Evolutionary conservation across 2,888 invertebrate species (phyloP).

Genomic region (Luperina nickerlii): DNA sequence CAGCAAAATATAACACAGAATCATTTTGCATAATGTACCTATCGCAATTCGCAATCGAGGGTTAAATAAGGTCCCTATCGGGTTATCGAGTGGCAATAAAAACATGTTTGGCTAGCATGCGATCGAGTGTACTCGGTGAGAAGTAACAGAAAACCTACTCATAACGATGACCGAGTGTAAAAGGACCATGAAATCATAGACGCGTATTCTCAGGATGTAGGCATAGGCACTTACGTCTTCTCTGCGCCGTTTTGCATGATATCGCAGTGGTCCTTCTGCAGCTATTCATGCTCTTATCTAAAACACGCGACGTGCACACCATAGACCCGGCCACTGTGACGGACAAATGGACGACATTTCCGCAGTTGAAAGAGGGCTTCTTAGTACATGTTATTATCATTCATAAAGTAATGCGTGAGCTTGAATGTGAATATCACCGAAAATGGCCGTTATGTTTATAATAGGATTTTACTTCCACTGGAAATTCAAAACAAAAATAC

Average conservation of each 20-base stretch:
- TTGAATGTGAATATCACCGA: neutral
- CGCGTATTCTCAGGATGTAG: neutral
- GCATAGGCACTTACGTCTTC: neutral
- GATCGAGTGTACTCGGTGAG: slow-evolving; percentile 2
- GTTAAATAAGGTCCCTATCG: slow-evolving; percentile 29
- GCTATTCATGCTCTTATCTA: slow-evolving; percentile 2
- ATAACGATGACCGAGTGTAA: neutral
- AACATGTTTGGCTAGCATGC: slow-evolving; percentile 44
- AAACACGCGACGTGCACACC: slow-evolving; percentile 18
- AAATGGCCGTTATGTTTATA: neutral
- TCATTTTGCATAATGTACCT: neutral
- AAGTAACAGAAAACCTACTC: slow-evolving; percentile 14
- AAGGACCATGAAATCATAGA: neutral
- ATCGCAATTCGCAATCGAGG: slow-evolving; percentile 12
- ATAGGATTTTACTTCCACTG: neutral
- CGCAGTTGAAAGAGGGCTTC: slow-evolving; percentile 19
- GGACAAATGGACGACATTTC: slow-evolving; percentile 44
- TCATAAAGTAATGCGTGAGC: neutral
- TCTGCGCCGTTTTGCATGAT: neutral
- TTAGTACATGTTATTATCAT: neutral
- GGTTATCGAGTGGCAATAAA: slow-evolving; percentile 47
- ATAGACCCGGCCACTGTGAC: slow-evolving; percentile 28
- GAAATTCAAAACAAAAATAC: neutral
- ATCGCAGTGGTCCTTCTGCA: slow-evolving; percentile 18
- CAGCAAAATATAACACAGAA: slow-evolving; percentile 14